Evolutionary conservation across 2,797 vertebrate species (phyloP), one percentile per base, ranked within the genome.

Genomic region (Acipenser oxyrinchus): DNA sequence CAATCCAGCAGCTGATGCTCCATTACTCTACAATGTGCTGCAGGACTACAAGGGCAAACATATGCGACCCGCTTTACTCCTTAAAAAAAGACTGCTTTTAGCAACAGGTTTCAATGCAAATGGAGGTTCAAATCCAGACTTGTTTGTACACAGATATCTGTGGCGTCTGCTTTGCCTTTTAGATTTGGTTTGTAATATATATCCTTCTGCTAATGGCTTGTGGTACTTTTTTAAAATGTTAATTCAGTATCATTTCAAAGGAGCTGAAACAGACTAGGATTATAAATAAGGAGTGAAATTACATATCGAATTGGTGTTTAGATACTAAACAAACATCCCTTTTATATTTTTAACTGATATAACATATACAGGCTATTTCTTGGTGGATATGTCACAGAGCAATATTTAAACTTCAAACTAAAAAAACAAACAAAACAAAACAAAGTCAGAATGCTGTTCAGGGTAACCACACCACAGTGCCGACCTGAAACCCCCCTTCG

Each of bases 81-180:
- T 86, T 86, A 84, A 69, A 85, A 86, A 87, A 84, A 86, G 78
- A 76, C 83, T 77, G 84, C 86, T 84, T 83, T 84, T 81, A 82
- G 83, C 81, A 85, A 91, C 90, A 87, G 84, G 83, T 88, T 88
- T 91, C 84, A 91, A 91, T 90, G 83, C 87, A 90, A 91, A 89
- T 90, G 87, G 87, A 87, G 88, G 84, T 87, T 88, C 86, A 84
- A 90, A 90, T 81, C 83, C 82, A 88, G 85, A 86, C 83, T 83
- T 82, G 77, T 85, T 87, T 83, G 83, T 81, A 81, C 79, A 76
- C 79, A 83, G 81, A 83, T 76, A 78, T 77, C 69, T 76, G 67
- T 52, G 73, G 76, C 65, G 76, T 75, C 81, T 74, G 71, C 72
- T 69, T 74, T 74, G 66, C 60, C 11, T 60, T 53, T 37, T 18